These are phyloP conservation scores for Dasysyrphus albostriatus DNA, from an alignment of 2,888 invertebrate genomes.

Conservation along the genomic window DNA sequence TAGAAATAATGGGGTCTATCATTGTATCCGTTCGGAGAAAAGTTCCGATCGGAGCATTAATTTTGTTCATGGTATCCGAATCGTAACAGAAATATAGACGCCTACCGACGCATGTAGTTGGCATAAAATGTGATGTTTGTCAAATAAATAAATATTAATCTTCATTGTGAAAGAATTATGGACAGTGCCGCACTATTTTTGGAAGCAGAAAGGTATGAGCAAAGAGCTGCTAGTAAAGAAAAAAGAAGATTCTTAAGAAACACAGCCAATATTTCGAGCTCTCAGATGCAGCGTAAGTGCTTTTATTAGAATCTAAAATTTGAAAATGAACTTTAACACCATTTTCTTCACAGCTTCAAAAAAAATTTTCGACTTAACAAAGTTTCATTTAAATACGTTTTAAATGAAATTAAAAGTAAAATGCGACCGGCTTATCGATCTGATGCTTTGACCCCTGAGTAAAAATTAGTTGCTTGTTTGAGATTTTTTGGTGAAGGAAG, in stretches of 20 bases:
- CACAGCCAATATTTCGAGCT: not conserved
- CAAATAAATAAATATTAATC: no score
- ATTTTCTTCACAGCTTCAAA: not conserved
- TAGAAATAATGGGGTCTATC: no score
- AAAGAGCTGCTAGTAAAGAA: not conserved
- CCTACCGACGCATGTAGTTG: no score
- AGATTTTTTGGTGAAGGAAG: slow-evolving; percentile 27
- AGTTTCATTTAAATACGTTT: not conserved
- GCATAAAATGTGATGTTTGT: no score
- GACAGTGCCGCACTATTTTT: no score
- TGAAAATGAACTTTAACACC: not conserved
- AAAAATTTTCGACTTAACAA: not conserved
- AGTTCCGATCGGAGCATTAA: no score
- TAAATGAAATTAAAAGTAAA: not conserved
- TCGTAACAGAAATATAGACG: no score
- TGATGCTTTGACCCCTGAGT: not conserved
- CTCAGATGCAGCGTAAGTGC: no score
- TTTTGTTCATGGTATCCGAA: no score
- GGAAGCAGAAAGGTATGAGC: not conserved
- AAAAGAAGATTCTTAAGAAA: not conserved
- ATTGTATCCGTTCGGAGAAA: no score
- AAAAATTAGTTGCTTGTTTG: slow-evolving; percentile 13
- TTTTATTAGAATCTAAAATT: no score
- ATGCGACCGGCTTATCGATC: not conserved
- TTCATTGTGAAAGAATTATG: no score